Evolutionary conservation across 2,888 invertebrate species (phyloP).

Genomic region (Meliscaeva auricollis): DNA sequence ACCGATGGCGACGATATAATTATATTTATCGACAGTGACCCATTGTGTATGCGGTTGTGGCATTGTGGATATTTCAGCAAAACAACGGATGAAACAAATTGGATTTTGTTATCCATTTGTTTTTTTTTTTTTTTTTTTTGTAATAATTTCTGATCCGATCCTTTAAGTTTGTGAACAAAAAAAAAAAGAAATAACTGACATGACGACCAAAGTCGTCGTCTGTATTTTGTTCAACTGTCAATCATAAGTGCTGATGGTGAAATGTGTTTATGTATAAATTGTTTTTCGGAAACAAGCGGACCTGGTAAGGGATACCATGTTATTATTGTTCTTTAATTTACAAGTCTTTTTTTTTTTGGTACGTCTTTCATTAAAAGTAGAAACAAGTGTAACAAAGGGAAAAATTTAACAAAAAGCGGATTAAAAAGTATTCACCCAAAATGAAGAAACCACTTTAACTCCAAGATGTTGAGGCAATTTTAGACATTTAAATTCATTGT

Average conservation of each 20-base stretch:
- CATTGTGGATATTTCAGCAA: constrained; percentile 33
- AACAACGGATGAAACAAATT: constrained; percentile 60
- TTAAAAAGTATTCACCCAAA: constrained; percentile 20
- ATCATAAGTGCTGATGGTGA: constrained; percentile 62
- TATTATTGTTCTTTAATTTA: constrained; percentile 67
- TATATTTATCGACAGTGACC: constrained; percentile 66
- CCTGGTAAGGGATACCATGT: constrained; percentile 66
- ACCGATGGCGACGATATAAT: constrained; percentile 73
- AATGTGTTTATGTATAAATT: constrained; percentile 38
- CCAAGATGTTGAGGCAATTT: constrained; percentile 17
- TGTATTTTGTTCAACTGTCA: constrained; percentile 66
- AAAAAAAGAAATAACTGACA: constrained; percentile 22
- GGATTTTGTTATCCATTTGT: constrained; percentile 40
- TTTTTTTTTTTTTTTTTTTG: constrained; percentile 27
- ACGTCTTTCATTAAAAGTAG: constrained; percentile 5
- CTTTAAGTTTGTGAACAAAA: constrained; percentile 38
- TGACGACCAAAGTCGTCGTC: constrained; percentile 15
- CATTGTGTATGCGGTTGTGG: constrained; percentile 56
- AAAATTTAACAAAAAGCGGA: constrained; percentile 43
- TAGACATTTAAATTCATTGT: constrained; percentile 3
- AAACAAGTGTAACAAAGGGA: constrained; percentile 38
- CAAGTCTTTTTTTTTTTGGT: constrained; percentile 25
- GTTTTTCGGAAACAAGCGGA: constrained; percentile 27
- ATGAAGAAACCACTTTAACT: background rate
- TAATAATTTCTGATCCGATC: constrained; percentile 47